Evolutionary conservation across 2,113 vertebrate species (phyloP).

Genomic region (Dicrurus megarhynchus): DNA sequence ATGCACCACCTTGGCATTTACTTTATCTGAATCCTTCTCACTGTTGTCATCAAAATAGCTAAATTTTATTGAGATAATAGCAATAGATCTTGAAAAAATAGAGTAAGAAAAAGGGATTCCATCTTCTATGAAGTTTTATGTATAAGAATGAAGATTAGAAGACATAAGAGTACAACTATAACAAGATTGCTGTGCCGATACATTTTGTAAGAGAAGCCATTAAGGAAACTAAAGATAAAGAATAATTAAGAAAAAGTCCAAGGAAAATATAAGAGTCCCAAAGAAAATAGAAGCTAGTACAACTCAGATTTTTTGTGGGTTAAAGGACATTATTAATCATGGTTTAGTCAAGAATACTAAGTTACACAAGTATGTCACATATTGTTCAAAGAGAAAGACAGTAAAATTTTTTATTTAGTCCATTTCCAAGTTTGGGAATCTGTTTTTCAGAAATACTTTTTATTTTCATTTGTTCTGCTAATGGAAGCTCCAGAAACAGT

Average conservation of each 20-base stretch:
- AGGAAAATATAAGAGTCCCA: neutral
- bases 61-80: neutral
- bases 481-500: neutral
- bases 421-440: neutral
- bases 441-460: neutral
- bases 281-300: neutral
- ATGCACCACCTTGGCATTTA: neutral
- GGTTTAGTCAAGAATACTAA: neutral
- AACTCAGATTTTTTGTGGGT: neutral
- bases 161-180: neutral
- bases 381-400: neutral
- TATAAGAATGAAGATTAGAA: conserved; percentile 1
- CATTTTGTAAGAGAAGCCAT: neutral
- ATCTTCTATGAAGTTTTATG: neutral
- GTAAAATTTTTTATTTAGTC: neutral
- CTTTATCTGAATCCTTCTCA: neutral
- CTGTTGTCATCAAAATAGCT: neutral
- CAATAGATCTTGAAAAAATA: neutral
- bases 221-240: neutral
- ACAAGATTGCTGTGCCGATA: neutral
- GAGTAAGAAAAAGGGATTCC: neutral
- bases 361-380: neutral
- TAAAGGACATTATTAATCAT: neutral
- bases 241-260: neutral
- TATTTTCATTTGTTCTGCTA: neutral